phyloP scores from a whole-genome alignment of 1,140 invertebrate species.

The Drosophila ercepeae region DNA sequence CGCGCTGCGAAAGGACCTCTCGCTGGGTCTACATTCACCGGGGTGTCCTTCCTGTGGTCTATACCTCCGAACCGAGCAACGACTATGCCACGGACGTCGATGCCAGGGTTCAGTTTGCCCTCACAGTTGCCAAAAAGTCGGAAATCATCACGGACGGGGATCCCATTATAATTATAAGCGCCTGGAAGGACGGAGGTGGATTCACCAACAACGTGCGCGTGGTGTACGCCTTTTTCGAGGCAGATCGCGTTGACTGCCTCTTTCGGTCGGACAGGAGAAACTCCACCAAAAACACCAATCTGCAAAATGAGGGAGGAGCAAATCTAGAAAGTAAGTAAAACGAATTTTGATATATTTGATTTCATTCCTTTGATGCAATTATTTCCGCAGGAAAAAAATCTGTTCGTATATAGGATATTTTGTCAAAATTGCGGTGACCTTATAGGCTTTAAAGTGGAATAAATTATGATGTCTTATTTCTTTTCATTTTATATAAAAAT shows the following conservation, averaged over 20 bases:
- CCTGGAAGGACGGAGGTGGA: constrained; percentile 97
- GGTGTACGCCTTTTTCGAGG: constrained; percentile 88
- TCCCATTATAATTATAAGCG: constrained; percentile 95
- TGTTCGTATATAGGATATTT: background rate
- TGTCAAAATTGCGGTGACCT: background rate
- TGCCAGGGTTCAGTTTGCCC: constrained; percentile 92
- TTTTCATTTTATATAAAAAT: too few species aligned
- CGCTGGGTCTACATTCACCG: constrained; percentile 96
- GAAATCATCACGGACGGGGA: constrained; percentile 94
- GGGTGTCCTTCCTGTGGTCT: constrained; percentile 95
- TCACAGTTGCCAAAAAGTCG: constrained; percentile 92
- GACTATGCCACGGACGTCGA: constrained; percentile 91
- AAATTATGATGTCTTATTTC: too few species aligned
- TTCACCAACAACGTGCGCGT: constrained; percentile 98
- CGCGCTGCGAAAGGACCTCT: constrained; percentile 92
- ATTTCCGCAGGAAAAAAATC: constrained; percentile 9
- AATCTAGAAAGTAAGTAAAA: too few species aligned
- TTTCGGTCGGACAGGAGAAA: constrained; percentile 41
- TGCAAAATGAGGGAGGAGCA: constrained; percentile 13
- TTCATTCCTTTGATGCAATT: too few species aligned
- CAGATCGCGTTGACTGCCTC: constrained; percentile 64
- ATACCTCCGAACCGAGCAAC: constrained; percentile 86
- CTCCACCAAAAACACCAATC: constrained; percentile 37
- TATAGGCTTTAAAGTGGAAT: too few species aligned
- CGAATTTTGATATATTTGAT: too few species aligned